These are phyloP conservation scores for Microctenopoma steveboyesi DNA, from an alignment of 2,797 vertebrate genomes.

Conservation along the genomic window DNA sequence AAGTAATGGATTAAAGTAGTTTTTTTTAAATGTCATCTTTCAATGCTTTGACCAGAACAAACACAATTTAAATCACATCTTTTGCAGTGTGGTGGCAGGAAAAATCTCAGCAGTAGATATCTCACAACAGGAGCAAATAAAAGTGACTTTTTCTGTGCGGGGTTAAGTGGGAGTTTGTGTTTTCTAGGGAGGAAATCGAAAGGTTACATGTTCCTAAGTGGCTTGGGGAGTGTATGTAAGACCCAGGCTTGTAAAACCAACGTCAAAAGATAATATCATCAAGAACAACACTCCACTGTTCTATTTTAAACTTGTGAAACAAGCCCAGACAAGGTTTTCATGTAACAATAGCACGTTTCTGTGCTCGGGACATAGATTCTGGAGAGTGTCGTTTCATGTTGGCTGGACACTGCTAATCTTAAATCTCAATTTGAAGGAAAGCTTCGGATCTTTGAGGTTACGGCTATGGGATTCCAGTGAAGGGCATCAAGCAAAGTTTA, in stretches of 20 bases:
- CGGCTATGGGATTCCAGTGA: slow-evolving; percentile 2
- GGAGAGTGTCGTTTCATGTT: slow-evolving; percentile 5
- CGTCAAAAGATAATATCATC: neutral
- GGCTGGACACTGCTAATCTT: slow-evolving; percentile 17
- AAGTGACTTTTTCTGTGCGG: neutral
- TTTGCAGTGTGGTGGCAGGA: neutral
- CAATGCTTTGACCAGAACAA: neutral
- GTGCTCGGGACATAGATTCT: slow-evolving; percentile 1
- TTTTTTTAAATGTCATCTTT: slow-evolving; percentile 21
- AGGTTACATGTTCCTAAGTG: neutral
- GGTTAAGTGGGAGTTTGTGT: neutral
- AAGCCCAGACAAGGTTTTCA: slow-evolving; percentile 6
- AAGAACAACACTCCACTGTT: neutral
- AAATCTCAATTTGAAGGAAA: slow-evolving; percentile 14
- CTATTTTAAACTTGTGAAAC: slow-evolving; percentile 1
- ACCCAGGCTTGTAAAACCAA: neutral
- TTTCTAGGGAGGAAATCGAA: slow-evolving; percentile 13
- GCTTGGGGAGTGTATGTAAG: neutral
- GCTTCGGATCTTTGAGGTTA: slow-evolving; percentile 4
- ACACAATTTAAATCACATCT: neutral
- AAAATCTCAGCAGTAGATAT: neutral
- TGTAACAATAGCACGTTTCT: slow-evolving; percentile 8
- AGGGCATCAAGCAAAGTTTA: slow-evolving; percentile 21
- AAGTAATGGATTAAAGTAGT: neutral
- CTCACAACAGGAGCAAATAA: slow-evolving; percentile 12